Conservation (phyloP, 2,113 vertebrate species). For the Amphiprion ocellaris region DNA sequence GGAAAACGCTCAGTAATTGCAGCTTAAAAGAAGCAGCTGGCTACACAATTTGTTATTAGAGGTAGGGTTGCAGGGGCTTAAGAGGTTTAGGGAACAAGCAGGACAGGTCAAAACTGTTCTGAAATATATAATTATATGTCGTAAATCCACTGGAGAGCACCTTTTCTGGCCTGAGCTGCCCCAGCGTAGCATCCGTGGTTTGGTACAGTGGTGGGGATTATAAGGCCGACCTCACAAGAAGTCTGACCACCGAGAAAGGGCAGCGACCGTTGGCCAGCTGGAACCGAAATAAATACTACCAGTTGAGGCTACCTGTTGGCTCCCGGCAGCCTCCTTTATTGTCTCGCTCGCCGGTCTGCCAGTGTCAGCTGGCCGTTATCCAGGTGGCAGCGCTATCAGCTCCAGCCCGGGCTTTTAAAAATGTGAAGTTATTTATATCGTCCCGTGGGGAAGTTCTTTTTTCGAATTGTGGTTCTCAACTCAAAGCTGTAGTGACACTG, state of each 20-base stretch:
- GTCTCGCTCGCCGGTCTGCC: constrained; percentile 40
- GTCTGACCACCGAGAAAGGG: background rate
- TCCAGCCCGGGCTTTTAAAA: constrained; percentile 25
- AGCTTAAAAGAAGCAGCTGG: no score
- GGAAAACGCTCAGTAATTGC: no score
- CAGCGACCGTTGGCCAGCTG: constrained; percentile 7
- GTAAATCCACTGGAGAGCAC: no score
- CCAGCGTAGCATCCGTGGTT: background rate
- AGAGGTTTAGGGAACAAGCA: no score
- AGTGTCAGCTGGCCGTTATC: constrained; percentile 41
- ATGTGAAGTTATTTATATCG: constrained; percentile 43
- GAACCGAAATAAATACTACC: constrained; percentile 28
- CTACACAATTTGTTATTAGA: no score
- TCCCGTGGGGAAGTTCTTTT: constrained; percentile 19
- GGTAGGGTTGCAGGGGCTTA: no score
- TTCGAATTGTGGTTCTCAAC: constrained; percentile 25
- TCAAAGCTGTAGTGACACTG: constrained; percentile 34
- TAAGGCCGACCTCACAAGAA: background rate
- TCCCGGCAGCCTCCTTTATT: constrained; percentile 39
- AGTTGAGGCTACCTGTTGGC: constrained; percentile 37
- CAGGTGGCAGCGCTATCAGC: constrained; percentile 32
- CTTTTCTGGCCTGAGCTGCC: background rate
- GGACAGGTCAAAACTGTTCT: no score
- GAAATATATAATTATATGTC: no score
- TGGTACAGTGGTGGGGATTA: background rate